Evolutionary conservation across 1,140 invertebrate species (phyloP).

Genomic region (Sitophilus oryzae): DNA sequence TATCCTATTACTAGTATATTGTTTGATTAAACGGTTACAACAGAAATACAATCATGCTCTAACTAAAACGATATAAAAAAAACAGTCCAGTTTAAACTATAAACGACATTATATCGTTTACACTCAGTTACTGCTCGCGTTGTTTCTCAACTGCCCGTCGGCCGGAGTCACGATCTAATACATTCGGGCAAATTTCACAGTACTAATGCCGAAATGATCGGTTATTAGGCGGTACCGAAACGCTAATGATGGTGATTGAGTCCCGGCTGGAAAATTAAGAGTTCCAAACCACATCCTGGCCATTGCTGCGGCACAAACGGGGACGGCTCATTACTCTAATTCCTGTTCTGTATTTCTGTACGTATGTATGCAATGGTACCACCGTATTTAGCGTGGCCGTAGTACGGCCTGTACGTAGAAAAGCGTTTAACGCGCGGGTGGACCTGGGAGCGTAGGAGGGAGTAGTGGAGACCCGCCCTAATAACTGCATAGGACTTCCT

Average conservation of each 20-base stretch:
- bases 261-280: slow-evolving; percentile 19
- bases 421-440: background rate
- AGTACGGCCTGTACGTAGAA: too few relatives aligned
- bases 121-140: too few relatives aligned
- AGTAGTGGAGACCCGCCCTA: background rate
- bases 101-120: too few relatives aligned
- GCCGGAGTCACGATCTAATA: slow-evolving; percentile 2
- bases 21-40: too few relatives aligned
- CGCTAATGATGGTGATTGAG: slow-evolving; percentile 18
- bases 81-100: too few relatives aligned
- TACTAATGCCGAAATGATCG: slow-evolving; percentile 20
- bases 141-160: too few relatives aligned
- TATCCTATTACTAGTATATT: too few relatives aligned
- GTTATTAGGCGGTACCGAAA: slow-evolving; percentile 18
- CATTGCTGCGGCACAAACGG: slow-evolving; percentile 1
- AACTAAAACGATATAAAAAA: too few relatives aligned
- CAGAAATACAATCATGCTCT: too few relatives aligned
- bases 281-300: slow-evolving; percentile 22
- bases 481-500: too few relatives aligned
- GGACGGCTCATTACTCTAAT: slow-evolving; percentile 30
- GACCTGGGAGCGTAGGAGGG: background rate
- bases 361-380: too few relatives aligned
- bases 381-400: too few relatives aligned
- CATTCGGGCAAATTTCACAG: slow-evolving; percentile 15
- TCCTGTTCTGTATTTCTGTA: background rate